phyloP scores from a whole-genome alignment of 1,140 invertebrate species.

The Araneus ventricosus region DNA sequence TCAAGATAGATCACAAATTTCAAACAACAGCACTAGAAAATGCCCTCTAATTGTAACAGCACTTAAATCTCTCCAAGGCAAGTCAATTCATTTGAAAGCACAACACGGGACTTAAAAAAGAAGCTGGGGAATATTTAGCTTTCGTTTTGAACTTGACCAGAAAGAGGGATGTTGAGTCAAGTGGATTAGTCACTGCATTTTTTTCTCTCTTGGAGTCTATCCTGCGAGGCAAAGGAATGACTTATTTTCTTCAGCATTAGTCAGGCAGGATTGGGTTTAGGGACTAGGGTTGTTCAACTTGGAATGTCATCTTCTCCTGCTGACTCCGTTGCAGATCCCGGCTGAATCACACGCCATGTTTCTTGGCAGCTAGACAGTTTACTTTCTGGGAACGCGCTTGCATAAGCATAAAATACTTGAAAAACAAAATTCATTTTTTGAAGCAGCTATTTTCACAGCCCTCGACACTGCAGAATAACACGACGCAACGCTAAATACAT shows the following conservation, averaged over 20 bases:
- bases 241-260: constrained; percentile 56
- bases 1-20: neutral
- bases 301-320: constrained; percentile 39
- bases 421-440: constrained; percentile 36
- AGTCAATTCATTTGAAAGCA: constrained; percentile 27
- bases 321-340: constrained; percentile 24
- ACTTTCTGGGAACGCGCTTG: constrained; percentile 31
- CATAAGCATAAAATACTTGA: constrained; percentile 46
- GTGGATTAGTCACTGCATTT: constrained; percentile 45
- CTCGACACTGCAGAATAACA: neutral
- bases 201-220: neutral
- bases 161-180: constrained; percentile 59
- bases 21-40: neutral
- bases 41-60: neutral
- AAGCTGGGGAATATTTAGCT: constrained; percentile 32
- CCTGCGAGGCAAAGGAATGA: neutral
- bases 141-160: constrained; percentile 63
- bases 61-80: neutral
- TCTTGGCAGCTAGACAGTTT: constrained; percentile 54
- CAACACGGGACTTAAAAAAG: constrained; percentile 19
- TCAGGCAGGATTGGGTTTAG: constrained; percentile 50
- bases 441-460: constrained; percentile 22
- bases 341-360: constrained; percentile 32
- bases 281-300: constrained; percentile 45
- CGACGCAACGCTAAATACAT: neutral